These are phyloP conservation scores for Hyles vespertilio DNA, from an alignment of 1,140 invertebrate genomes.

Conservation along the genomic window DNA sequence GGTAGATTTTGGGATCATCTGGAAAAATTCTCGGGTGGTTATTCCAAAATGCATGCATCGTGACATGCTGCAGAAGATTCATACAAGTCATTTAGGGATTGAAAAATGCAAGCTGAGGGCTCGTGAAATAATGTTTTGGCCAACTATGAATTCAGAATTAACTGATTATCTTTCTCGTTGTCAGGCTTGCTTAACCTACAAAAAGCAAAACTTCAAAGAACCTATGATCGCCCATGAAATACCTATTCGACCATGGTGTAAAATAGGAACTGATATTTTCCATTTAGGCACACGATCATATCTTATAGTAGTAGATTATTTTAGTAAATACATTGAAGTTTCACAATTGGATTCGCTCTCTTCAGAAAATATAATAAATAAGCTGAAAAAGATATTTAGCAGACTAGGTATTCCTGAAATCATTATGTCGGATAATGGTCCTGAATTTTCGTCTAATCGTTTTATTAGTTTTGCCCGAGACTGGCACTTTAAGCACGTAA, in stretches of 20 bases:
- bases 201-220: conserved; percentile 42
- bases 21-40: conserved; percentile 22
- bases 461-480: conserved; percentile 54
- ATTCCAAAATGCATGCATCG: no score
- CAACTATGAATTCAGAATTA: conserved; percentile 19
- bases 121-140: conserved; percentile 21
- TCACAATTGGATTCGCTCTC: conserved; percentile 10
- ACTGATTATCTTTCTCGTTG: conserved; percentile 8
- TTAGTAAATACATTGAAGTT: no score
- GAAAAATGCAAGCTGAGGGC: conserved; percentile 20
- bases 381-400: conserved; percentile 47
- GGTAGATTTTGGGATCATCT: no score
- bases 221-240: conserved; percentile 41
- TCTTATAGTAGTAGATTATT: conserved; percentile 49
- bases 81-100: no score
- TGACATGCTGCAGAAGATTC: no score
- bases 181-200: no score
- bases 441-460: conserved; percentile 57
- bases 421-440: no score
- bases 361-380: conserved; percentile 25
- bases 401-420: conserved; percentile 52
- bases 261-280: conserved; percentile 47
- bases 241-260: conserved; percentile 14
- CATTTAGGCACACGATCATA: conserved; percentile 39
- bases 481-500: conserved; percentile 53